Conservation (phyloP, 2,888 invertebrate genomes). For the Ectemnius cavifrons region DNA sequence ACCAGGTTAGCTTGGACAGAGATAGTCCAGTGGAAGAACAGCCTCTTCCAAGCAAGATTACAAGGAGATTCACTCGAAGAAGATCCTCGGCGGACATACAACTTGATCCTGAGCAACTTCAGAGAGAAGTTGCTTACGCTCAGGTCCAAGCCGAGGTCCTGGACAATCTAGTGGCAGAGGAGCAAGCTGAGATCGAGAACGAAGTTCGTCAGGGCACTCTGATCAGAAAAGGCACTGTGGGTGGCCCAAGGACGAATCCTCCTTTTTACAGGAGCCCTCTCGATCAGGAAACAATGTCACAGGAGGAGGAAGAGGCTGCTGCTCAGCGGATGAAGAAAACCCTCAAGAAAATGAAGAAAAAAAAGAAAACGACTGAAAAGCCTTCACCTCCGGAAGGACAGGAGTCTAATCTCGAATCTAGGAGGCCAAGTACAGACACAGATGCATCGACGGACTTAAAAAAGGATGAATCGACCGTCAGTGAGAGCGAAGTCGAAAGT, state of each 20-base stretch:
- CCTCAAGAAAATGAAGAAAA: conserved; percentile 52
- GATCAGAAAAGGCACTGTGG: conserved; percentile 47
- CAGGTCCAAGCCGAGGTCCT: conserved; percentile 74
- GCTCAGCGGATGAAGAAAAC: conserved; percentile 39
- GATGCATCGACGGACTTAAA: conserved; percentile 35
- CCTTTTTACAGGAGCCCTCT: conserved; percentile 15
- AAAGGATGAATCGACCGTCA: conserved; percentile 5
- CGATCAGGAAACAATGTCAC: conserved; percentile 32
- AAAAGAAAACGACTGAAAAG: conserved; percentile 50
- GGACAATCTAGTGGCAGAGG: conserved; percentile 74
- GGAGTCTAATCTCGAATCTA: conserved; percentile 17
- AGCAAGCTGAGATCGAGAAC: conserved; percentile 73
- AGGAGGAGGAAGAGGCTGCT: conserved; percentile 44
- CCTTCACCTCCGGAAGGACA: conserved; percentile 20
- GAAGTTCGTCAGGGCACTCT: conserved; percentile 68
- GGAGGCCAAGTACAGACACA: conserved; percentile 36
- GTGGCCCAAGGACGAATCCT: conserved; percentile 7
- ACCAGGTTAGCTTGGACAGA: conserved; percentile 59
- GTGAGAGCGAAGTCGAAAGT: not conserved
- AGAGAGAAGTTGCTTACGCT: conserved; percentile 70
- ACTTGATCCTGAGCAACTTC: conserved; percentile 69
- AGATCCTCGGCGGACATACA: conserved; percentile 72
- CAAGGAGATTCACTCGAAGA: conserved; percentile 71
- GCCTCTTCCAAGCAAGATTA: conserved; percentile 68
- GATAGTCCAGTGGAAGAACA: conserved; percentile 36